phyloP scores from a whole-genome alignment of 2,888 invertebrate genomes.

The Busseola fusca region DNA sequence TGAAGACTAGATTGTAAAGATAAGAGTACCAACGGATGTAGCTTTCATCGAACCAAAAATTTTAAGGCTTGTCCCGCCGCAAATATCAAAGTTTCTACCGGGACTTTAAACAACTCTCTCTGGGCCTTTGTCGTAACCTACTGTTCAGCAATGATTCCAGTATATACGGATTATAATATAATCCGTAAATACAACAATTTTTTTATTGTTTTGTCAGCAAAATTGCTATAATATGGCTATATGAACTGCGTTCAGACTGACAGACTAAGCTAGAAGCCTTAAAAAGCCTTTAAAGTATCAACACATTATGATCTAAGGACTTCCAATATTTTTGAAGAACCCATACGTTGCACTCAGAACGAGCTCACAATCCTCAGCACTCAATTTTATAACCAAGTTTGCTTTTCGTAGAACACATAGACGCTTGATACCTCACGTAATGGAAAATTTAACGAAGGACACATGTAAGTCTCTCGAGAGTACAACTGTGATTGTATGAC shows the following conservation, averaged over 20 bases:
- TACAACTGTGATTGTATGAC: conserved; percentile 10
- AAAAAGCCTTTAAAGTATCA: neutral
- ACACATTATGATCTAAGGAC: neutral
- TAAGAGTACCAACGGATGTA: too few species aligned
- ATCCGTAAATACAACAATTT: too few species aligned
- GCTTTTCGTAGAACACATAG: neutral
- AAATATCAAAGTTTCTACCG: too few species aligned
- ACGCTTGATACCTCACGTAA: neutral
- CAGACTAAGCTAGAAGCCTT: neutral
- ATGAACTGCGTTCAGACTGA: neutral
- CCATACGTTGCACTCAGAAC: neutral
- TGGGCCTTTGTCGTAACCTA: too few species aligned
- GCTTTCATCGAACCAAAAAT: neutral
- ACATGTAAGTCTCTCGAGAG: neutral
- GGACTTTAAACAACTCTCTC: too few species aligned
- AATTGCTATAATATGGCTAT: neutral
- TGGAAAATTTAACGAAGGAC: conserved; percentile 11
- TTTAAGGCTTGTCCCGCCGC: too few species aligned
- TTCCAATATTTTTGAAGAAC: neutral
- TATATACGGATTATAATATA: too few species aligned
- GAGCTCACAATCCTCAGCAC: too few species aligned
- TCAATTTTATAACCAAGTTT: neutral
- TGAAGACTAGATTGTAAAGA: neutral
- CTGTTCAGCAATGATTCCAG: too few species aligned
- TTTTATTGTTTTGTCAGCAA: too few species aligned